Conservation (phyloP, 2,888 invertebrate genomes). For the Chloromyia formosa region DNA sequence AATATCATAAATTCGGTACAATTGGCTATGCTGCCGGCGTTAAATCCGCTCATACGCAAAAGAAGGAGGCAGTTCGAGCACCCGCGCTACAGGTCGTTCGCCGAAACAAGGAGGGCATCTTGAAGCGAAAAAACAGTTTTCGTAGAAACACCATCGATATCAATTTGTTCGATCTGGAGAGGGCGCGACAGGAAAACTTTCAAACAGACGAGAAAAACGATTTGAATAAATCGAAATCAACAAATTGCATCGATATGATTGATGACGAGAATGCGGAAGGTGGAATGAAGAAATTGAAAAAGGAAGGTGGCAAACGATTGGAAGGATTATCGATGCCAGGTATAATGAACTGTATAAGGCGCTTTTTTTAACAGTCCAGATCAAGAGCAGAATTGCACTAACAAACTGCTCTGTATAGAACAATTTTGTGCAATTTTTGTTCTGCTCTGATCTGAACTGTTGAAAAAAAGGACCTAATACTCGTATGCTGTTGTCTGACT, state of each 20-base stretch:
- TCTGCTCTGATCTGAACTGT: too few species aligned
- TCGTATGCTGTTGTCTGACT: too few species aligned
- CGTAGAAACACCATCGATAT: slow-evolving; percentile 52
- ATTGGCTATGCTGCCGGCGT: slow-evolving; percentile 45
- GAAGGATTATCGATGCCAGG: slow-evolving; percentile 47
- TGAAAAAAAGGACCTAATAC: too few species aligned
- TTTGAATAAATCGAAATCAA: slow-evolving; percentile 47
- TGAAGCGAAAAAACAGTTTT: slow-evolving; percentile 45
- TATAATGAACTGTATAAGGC: slow-evolving; percentile 15
- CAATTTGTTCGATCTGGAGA: slow-evolving; percentile 49
- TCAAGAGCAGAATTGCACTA: too few species aligned
- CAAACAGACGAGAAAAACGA: slow-evolving; percentile 17
- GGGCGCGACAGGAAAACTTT: slow-evolving; percentile 43
- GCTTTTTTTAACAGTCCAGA: background rate
- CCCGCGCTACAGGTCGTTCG: slow-evolving; percentile 46
- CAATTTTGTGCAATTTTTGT: too few species aligned
- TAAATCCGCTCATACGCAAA: slow-evolving; percentile 31
- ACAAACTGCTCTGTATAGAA: too few species aligned
- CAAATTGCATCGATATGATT: slow-evolving; percentile 48
- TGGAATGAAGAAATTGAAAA: slow-evolving; percentile 35
- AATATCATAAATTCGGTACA: slow-evolving; percentile 45
- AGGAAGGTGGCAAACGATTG: slow-evolving; percentile 28
- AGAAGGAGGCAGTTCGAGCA: slow-evolving; percentile 1
- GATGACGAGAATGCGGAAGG: slow-evolving; percentile 7
- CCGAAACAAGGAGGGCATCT: slow-evolving; percentile 38